phyloP scores from a whole-genome alignment of 2,797 vertebrate genomes.

The Denticeps clupeoides region DNA sequence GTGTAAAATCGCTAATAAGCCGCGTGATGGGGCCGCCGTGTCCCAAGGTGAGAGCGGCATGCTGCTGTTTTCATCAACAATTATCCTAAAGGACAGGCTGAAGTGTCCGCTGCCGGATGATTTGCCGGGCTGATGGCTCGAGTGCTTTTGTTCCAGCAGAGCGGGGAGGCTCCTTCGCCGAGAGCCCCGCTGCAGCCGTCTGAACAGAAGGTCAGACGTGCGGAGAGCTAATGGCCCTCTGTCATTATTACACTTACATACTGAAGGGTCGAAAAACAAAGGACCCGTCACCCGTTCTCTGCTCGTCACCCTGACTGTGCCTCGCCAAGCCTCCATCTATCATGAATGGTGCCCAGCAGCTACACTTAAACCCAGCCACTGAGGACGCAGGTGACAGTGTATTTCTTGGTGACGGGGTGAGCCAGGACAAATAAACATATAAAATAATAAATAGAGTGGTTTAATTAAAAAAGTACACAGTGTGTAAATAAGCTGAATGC shows the following conservation, averaged over 20 bases:
- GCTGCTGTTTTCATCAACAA: slow-evolving; percentile 54
- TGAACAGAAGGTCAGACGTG: not conserved
- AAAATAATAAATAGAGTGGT: not conserved
- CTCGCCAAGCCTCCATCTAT: too few species aligned
- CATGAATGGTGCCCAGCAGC: too few species aligned
- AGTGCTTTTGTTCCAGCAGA: slow-evolving; percentile 20
- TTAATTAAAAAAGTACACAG: too few species aligned
- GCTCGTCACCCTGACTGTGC: too few species aligned
- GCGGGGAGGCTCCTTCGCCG: slow-evolving; percentile 4
- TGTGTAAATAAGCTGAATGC: too few species aligned
- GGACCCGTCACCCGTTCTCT: not conserved
- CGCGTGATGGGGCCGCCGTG: slow-evolving; percentile 56
- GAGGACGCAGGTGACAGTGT: too few species aligned
- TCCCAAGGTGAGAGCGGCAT: slow-evolving; percentile 49
- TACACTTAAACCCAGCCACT: too few species aligned
- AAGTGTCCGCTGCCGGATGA: slow-evolving; percentile 48
- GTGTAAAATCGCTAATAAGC: slow-evolving; percentile 68
- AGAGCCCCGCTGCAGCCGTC: not conserved
- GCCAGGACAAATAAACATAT: too few species aligned
- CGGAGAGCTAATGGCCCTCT: not conserved
- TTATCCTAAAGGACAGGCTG: slow-evolving; percentile 62
- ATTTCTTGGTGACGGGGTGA: too few species aligned
- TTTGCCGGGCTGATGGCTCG: slow-evolving; percentile 32
- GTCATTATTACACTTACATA: not conserved
- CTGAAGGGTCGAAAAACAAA: not conserved